Conservation (phyloP, 2,888 invertebrate species). For the Meteorus colon region DNA sequence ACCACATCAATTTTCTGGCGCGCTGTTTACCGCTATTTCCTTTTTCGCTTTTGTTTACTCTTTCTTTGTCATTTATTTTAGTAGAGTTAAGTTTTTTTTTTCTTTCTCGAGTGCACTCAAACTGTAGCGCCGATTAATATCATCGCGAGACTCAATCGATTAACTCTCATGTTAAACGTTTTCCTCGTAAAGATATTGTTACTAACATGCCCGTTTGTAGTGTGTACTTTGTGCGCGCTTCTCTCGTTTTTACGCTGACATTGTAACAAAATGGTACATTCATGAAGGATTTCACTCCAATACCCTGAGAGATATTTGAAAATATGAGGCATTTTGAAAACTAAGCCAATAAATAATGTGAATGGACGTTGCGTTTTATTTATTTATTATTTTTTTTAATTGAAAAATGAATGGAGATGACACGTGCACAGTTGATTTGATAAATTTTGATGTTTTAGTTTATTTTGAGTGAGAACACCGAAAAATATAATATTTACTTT, state of each 20-base stretch:
- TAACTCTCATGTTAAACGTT: not conserved
- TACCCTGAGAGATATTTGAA: not conserved
- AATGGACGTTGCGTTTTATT: no score
- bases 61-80: not conserved
- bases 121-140: not conserved
- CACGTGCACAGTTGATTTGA: no score
- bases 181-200: not conserved
- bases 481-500: no score
- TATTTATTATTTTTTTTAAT: no score
- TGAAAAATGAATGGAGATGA: no score
- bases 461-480: no score
- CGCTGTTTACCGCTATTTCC: not conserved
- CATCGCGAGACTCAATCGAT: conserved; percentile 3
- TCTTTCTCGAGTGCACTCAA: not conserved
- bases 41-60: not conserved
- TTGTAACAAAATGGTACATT: not conserved
- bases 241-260: not conserved
- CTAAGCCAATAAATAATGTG: no score
- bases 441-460: no score
- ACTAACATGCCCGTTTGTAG: not conserved
- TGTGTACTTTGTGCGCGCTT: not conserved
- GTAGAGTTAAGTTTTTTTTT: not conserved
- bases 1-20: not conserved
- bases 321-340: no score
- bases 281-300: not conserved